A percentile compares a stretch with the other conserved stretches of the same genome.
These are phyloP conservation scores for Crocuta crocuta DNA, from an alignment of 2,113 vertebrate species.

Conservation along the genomic window DNA sequence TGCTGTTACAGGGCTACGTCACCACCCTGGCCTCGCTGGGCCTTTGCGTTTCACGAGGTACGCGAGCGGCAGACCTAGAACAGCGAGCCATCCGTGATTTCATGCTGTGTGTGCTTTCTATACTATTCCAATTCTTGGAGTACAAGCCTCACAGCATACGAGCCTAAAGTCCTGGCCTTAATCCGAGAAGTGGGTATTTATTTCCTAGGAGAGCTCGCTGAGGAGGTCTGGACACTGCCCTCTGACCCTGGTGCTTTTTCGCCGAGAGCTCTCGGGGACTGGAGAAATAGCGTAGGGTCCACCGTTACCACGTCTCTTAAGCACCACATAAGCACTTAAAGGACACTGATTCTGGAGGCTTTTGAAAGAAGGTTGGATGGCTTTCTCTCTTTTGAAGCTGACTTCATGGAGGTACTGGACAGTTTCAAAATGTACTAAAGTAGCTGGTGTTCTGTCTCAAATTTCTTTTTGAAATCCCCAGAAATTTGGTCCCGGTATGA, in stretches of 20 bases:
- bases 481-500: neutral
- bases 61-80: neutral
- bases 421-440: neutral
- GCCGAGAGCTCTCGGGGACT: neutral
- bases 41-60: conserved; percentile 73
- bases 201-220: neutral
- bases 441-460: neutral
- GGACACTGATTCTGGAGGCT: neutral
- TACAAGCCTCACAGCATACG: neutral
- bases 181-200: neutral
- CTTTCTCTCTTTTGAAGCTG: neutral
- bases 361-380: neutral
- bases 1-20: conserved; percentile 48
- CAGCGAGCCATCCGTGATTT: conserved; percentile 64
- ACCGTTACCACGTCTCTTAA: neutral
- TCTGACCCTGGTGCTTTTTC: conserved; percentile 44
- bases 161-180: neutral
- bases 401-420: neutral
- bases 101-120: neutral
- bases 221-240: neutral
- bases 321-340: neutral
- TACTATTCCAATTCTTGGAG: neutral
- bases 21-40: conserved; percentile 76
- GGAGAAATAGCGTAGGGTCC: neutral
- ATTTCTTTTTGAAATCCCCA: conserved; percentile 19